Evolutionary conservation across 2,888 invertebrate species (phyloP).

Genomic region (Eueremaeus valkanovi): DNA sequence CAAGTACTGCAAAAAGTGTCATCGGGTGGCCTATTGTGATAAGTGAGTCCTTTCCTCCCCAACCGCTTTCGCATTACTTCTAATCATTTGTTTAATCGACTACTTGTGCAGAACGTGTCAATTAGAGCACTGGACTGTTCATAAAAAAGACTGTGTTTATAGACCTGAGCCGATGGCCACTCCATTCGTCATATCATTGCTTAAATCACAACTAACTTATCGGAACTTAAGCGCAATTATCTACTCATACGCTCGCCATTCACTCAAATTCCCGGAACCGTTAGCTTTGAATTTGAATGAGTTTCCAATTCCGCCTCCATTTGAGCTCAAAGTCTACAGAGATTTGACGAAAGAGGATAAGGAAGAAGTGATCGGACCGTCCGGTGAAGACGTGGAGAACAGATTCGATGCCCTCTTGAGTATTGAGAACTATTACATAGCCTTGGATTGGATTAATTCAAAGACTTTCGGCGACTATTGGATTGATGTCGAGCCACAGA

Average conservation of each 20-base stretch:
- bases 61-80: background rate
- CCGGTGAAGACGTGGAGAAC: background rate
- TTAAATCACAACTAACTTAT: constrained; percentile 54
- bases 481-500: background rate
- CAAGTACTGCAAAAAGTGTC: constrained; percentile 55
- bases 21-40: constrained; percentile 56
- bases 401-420: constrained; percentile 47
- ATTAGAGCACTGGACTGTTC: constrained; percentile 53
- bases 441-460: constrained; percentile 56
- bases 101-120: constrained; percentile 53
- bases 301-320: constrained; percentile 14
- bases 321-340: background rate
- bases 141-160: constrained; percentile 45
- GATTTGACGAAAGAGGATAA: background rate
- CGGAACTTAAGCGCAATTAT: constrained; percentile 52
- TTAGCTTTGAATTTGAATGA: constrained; percentile 1
- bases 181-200: constrained; percentile 56
- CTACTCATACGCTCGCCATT: constrained; percentile 53
- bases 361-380: background rate
- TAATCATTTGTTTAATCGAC: background rate
- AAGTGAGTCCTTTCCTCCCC: constrained; percentile 50
- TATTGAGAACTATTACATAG: constrained; percentile 50
- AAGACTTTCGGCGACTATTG: constrained; percentile 3
- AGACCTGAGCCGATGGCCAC: constrained; percentile 51
- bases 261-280: constrained; percentile 19